These are phyloP conservation scores for Paralvinella palmiformis DNA, from an alignment of 1,140 invertebrate genomes.

Conservation along the genomic window DNA sequence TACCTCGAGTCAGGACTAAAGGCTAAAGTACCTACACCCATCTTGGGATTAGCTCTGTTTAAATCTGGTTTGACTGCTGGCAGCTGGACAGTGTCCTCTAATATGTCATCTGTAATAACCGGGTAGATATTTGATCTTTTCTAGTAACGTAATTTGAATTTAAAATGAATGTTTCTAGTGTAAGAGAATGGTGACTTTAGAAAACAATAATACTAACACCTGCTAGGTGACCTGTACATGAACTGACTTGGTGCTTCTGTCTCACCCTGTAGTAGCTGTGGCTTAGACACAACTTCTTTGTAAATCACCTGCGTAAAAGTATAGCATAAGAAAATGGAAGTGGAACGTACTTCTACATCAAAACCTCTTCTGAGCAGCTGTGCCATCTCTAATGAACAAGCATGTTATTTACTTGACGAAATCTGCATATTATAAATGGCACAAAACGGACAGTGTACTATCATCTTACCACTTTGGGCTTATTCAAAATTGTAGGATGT, in stretches of 20 bases:
- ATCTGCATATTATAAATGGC: no score
- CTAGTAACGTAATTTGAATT: no score
- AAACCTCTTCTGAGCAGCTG: no score
- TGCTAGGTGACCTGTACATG: no score
- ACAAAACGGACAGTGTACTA: no score
- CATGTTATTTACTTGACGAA: no score
- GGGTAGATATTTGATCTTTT: no score
- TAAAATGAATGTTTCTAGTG: no score
- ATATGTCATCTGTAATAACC: slow-evolving; percentile 40
- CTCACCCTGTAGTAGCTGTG: not conserved
- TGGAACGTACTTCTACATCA: no score
- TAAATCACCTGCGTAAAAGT: not conserved
- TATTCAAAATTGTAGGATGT: slow-evolving; percentile 30
- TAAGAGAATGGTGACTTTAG: not conserved
- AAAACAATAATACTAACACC: not conserved
- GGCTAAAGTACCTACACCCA: slow-evolving; percentile 40
- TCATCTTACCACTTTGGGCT: slow-evolving; percentile 33
- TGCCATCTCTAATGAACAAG: no score
- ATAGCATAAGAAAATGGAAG: no score
- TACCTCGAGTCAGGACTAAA: slow-evolving; percentile 49
- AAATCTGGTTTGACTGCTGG: slow-evolving; percentile 42
- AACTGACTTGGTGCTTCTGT: no score
- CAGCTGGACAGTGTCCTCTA: slow-evolving; percentile 29
- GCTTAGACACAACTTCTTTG: not conserved
- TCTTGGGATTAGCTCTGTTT: slow-evolving; percentile 46